phyloP scores from a whole-genome alignment of 2,113 vertebrate genomes.

The Ardeotis arabs region DNA sequence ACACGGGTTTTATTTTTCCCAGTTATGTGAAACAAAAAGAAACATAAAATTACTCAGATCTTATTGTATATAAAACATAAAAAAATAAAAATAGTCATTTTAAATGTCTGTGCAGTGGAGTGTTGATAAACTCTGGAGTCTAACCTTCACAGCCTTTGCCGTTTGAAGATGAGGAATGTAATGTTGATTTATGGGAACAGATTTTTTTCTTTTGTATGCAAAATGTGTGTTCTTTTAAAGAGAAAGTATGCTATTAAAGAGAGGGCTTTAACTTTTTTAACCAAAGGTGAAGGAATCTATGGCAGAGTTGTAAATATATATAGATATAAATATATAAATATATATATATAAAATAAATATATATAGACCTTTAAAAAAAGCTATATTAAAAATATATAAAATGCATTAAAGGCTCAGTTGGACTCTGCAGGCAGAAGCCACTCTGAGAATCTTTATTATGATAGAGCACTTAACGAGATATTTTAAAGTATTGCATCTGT shows the following conservation, averaged over 20 bases:
- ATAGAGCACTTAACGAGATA: conserved; percentile 89
- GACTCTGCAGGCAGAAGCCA: conserved; percentile 96
- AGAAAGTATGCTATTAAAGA: conserved; percentile 82
- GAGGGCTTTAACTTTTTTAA: conserved; percentile 89
- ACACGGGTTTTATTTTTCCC: conserved; percentile 77
- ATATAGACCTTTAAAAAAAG: conserved; percentile 82
- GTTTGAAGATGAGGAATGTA: conserved; percentile 82
- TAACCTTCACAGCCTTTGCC: conserved; percentile 75
- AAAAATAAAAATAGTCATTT: conserved; percentile 68
- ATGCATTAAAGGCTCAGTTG: conserved; percentile 86
- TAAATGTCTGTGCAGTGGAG: conserved; percentile 72
- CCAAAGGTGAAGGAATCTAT: conserved; percentile 89
- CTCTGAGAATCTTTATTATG: conserved; percentile 86
- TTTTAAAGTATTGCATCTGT: conserved; percentile 96
- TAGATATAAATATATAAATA: conserved; percentile 85
- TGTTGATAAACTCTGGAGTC: conserved; percentile 72
- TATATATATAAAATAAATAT: conserved; percentile 80
- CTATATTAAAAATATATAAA: conserved; percentile 91
- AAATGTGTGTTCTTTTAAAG: conserved; percentile 79
- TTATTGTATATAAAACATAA: conserved; percentile 67
- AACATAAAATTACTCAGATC: conserved; percentile 74
- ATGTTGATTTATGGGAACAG: conserved; percentile 79
- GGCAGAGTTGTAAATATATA: conserved; percentile 89
- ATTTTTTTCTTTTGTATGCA: conserved; percentile 79
- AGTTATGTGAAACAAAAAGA: conserved; percentile 74